These are phyloP conservation scores for Diadumene lineata DNA, from an alignment of 92 coral and sea anemone genomes.

Conservation along the genomic window DNA sequence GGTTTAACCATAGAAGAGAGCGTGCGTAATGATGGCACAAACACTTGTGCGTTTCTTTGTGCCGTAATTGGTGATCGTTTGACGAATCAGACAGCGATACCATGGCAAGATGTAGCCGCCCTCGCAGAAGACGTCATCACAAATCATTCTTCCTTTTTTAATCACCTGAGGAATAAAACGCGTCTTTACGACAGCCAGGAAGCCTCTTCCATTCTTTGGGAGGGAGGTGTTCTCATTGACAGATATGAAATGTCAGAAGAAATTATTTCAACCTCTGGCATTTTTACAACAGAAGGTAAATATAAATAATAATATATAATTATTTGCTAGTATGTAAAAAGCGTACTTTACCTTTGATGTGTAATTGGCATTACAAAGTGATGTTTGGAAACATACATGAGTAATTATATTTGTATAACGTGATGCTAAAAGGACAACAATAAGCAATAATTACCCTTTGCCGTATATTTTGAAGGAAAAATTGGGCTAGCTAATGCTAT, in stretches of 20 bases:
- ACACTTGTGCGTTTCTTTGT: conserved; percentile 41
- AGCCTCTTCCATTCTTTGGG: conserved; percentile 29
- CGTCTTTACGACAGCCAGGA: conserved; percentile 41
- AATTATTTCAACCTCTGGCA: conserved; percentile 9
- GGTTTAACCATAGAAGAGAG: neutral
- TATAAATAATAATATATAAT: too few relatives aligned
- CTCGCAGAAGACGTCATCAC: conserved; percentile 39
- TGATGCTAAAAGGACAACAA: too few relatives aligned
- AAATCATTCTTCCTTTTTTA: conserved; percentile 22
- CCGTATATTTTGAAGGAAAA: neutral
- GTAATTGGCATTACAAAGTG: too few relatives aligned
- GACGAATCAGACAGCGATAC: neutral
- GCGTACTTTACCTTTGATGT: neutral
- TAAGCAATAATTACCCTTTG: too few relatives aligned
- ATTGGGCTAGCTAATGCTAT: conserved; percentile 12
- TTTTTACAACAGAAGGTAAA: conserved; percentile 24
- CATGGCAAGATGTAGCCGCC: conserved; percentile 8
- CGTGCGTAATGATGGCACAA: conserved; percentile 43
- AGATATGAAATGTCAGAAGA: conserved; percentile 38
- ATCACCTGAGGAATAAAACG: conserved; percentile 18
- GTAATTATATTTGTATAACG: too few relatives aligned
- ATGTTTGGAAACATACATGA: too few relatives aligned
- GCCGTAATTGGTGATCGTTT: conserved; percentile 23
- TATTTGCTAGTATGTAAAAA: too few relatives aligned
- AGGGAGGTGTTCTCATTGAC: conserved; percentile 14